phyloP scores from a whole-genome alignment of 2,113 vertebrate genomes.

The Brachypteracias leptosomus region DNA sequence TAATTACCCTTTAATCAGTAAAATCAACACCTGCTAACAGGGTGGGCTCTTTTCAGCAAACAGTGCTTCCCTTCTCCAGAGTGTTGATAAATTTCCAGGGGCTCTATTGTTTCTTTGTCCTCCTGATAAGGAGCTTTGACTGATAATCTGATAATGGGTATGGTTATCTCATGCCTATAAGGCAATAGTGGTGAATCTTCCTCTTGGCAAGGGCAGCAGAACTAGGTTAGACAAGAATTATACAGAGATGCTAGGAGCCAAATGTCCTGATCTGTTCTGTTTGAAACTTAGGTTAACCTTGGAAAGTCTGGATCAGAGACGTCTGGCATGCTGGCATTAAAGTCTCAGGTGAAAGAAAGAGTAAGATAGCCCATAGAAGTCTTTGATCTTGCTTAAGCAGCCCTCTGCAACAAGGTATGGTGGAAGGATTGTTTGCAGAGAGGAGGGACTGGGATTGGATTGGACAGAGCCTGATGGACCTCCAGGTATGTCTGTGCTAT shows the following conservation, averaged over 20 bases:
- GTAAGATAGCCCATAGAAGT: neutral
- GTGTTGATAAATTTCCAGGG: neutral
- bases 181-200: conserved; percentile 17
- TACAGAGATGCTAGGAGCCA: neutral
- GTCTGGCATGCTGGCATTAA: neutral
- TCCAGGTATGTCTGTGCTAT: neutral
- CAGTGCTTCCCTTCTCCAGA: neutral
- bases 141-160: conserved; percentile 17
- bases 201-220: neutral
- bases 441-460: neutral
- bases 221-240: neutral
- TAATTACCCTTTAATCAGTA: conserved; percentile 60
- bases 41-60: conserved; percentile 60
- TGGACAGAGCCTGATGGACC: neutral
- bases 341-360: neutral
- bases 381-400: neutral
- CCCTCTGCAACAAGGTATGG: neutral
- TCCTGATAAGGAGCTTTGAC: conserved; percentile 31
- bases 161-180: conserved; percentile 12
- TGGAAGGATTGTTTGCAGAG: neutral
- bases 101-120: conserved; percentile 22
- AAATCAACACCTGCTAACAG: conserved; percentile 65
- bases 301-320: neutral
- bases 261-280: neutral
- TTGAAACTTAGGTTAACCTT: neutral